Percentiles rank a stretch among this genome's conserved stretches.
These are phyloP conservation scores for Caiman crocodilus DNA, from an alignment of 2,797 vertebrate species.

Conservation along the genomic window DNA sequence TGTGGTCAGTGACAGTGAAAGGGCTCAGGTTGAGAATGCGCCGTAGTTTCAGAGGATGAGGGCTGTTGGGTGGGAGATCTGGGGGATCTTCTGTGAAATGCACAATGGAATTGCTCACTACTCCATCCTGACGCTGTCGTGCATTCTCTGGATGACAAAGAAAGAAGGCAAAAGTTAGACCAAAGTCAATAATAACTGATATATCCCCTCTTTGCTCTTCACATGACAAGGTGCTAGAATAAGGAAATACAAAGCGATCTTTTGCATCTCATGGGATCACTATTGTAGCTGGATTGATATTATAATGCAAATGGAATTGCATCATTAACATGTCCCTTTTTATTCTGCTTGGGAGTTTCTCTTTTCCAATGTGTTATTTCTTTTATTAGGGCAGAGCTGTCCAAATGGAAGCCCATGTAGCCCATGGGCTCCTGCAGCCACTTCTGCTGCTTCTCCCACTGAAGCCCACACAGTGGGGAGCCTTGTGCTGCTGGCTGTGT, in stretches of 20 bases:
- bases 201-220: neutral
- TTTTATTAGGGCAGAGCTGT: neutral
- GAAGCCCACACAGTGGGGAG: too few species aligned
- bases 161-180: neutral
- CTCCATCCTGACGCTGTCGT: constrained; percentile 95
- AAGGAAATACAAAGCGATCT: neutral
- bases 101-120: constrained; percentile 96
- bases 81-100: constrained; percentile 97
- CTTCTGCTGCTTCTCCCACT: too few species aligned
- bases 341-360: neutral
- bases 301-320: neutral
- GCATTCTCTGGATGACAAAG: constrained; percentile 86
- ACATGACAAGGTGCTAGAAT: fast-evolving
- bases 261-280: neutral
- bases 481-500: too few species aligned
- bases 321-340: neutral
- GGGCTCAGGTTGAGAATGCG: constrained; percentile 97
- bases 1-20: constrained; percentile 98
- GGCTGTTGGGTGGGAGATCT: constrained; percentile 89
- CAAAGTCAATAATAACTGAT: neutral
- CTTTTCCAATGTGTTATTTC: neutral
- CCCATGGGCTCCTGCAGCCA: too few species aligned
- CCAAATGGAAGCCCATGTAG: too few species aligned
- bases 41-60: constrained; percentile 92
- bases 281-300: neutral